phyloP scores from a whole-genome alignment of 2,797 vertebrate species.

The Potorous gilbertii region DNA sequence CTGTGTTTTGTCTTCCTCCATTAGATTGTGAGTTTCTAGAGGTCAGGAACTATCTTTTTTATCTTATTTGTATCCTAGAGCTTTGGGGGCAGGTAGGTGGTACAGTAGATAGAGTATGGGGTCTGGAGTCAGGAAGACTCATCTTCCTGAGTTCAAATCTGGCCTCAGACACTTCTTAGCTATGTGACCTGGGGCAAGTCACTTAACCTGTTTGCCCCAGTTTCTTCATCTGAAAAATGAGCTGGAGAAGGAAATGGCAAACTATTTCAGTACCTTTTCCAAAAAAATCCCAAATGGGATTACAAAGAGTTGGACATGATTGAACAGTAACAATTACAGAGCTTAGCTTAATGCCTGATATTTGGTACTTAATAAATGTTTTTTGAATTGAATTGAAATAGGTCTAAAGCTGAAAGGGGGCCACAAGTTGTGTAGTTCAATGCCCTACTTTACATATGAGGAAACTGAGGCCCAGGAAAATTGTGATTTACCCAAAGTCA shows the following conservation, averaged over 20 bases:
- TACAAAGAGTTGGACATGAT: no score
- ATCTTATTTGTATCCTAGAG: neutral
- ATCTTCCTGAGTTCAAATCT: neutral
- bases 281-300: neutral
- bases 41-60: neutral
- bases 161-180: neutral
- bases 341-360: neutral
- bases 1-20: neutral
- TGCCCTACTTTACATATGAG: neutral
- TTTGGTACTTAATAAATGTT: neutral
- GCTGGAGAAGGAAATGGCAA: neutral
- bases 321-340: neutral
- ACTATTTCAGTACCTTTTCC: neutral
- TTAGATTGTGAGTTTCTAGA: neutral
- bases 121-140: neutral
- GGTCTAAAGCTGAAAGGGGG: neutral
- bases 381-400: neutral
- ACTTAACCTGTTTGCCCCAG: neutral
- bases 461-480: neutral
- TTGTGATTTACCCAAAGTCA: neutral
- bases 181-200: neutral
- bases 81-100: neutral
- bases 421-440: neutral
- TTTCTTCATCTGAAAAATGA: neutral
- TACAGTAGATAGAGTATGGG: neutral